Evolutionary conservation across 2,797 vertebrate genomes (phyloP).

Genomic region (Eupleurogrammus muticus): DNA sequence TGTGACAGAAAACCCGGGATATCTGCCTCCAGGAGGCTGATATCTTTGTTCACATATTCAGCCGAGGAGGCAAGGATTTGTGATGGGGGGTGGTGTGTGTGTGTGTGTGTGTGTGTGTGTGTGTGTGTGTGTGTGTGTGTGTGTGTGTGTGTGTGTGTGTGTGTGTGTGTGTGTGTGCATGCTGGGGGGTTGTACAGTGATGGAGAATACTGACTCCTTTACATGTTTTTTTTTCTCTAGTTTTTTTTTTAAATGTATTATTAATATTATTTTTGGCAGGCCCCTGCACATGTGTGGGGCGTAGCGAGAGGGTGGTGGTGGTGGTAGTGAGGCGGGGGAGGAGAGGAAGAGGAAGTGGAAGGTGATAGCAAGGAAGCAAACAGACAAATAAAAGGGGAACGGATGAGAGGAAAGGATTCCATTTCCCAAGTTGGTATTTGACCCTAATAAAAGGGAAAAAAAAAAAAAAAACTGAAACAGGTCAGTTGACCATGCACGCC

Average conservation of each 20-base stretch:
- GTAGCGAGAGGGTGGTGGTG: constrained; percentile 19
- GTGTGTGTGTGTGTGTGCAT: too few species aligned
- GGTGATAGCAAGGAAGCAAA: not conserved
- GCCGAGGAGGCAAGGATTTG: constrained; percentile 55
- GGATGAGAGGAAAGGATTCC: not conserved
- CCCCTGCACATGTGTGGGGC: constrained; percentile 39
- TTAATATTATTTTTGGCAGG: too few species aligned
- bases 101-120: too few species aligned
- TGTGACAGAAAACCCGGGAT: constrained; percentile 45
- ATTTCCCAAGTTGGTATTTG: constrained; percentile 31
- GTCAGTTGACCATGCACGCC: constrained; percentile 60
- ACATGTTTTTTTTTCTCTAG: constrained; percentile 27
- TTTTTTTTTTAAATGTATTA: constrained; percentile 33
- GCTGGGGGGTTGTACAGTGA: constrained; percentile 36
- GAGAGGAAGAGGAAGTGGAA: not conserved
- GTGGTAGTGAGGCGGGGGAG: constrained; percentile 16
- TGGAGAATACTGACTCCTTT: constrained; percentile 59
- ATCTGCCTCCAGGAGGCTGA: constrained; percentile 46
- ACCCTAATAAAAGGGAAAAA: not conserved
- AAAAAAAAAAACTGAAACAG: constrained; percentile 49
- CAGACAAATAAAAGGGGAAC: not conserved
- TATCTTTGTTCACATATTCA: constrained; percentile 74
- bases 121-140: too few species aligned
- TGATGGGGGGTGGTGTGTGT: constrained; percentile 30
- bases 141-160: too few species aligned